phyloP scores from a whole-genome alignment of 2,113 vertebrate genomes.

The Paraplagusia blochii region DNA sequence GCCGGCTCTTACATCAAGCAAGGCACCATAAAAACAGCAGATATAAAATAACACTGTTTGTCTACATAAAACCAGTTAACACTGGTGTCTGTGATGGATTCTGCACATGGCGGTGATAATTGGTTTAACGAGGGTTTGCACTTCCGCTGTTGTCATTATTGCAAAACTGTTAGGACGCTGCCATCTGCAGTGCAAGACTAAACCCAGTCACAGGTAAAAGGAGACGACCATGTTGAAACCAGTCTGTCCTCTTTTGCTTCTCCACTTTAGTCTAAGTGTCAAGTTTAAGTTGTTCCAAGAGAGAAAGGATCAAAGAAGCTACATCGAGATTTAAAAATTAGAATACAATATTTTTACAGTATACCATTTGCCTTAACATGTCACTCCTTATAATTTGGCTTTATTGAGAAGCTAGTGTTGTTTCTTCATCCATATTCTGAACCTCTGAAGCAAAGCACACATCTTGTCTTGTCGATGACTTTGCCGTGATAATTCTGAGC shows the following conservation, averaged over 20 bases:
- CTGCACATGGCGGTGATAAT: neutral
- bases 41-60: constrained; percentile 16
- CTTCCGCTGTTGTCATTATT: no score
- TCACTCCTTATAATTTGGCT: neutral
- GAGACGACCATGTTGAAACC: neutral
- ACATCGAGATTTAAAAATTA: no score
- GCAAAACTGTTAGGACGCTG: constrained; percentile 2
- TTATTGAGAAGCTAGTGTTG: neutral
- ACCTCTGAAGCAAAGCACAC: no score
- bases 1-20: neutral
- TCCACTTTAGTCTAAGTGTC: constrained; percentile 14
- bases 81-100: neutral
- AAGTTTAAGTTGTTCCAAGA: no score
- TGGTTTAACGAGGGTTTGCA: neutral
- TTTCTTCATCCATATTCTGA: no score
- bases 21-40: constrained; percentile 28
- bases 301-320: no score
- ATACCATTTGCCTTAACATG: no score
- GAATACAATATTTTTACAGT: no score
- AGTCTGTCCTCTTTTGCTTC: constrained; percentile 21
- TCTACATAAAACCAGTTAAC: neutral
- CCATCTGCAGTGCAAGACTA: constrained; percentile 37
- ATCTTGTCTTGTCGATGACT: no score
- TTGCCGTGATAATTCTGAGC: neutral
- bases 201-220: constrained; percentile 30